Evolutionary conservation across 2,888 invertebrate species (phyloP), one percentile per base, ranked within the genome.

Genomic region (Hyposoter dolosus): DNA sequence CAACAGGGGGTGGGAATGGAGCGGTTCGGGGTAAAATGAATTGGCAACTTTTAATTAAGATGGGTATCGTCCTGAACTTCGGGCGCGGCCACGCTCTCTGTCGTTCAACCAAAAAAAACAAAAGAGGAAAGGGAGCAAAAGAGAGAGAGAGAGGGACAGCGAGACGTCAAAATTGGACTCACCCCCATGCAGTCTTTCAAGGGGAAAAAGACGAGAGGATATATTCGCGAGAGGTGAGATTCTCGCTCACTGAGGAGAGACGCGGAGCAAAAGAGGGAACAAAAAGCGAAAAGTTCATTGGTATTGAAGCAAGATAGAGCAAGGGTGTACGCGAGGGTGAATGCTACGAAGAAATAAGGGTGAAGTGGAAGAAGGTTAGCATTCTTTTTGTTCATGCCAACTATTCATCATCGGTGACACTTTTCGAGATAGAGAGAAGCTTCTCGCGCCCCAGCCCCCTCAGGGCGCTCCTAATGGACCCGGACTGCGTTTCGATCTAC

Each of bases 41-140:
- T 94, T 93, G 94, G 94, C 93, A 93, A 94, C 91, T 94, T 94
- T 94, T 94, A 94, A 94, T 94, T 94, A 94, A 94, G 94, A 94
- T 94, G 91, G 56, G 89, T 94, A 94, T 94, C 93, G 91, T 91
- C 88, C 68, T 76, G 88, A 65, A 77, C 53, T 47, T 89, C 89
- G 86, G 88, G 76, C 56, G 63, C 43, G 63, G 60, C 56, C 84
- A 84, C 68, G 81, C 82, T 85, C 32, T 32, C 65, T 43, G 60
- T n/a, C 63, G 50, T 63, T 35, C n/a, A 10, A 17, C 15, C 6
- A 32, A 43, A 1, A 79, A 56, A 79, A 32, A 66, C 45, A 45
- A 32, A 65, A 45, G 40, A 35, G 15, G 47, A 43, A 35, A 45
- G 3, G 71, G 56, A 79, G 32, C 45, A 74, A 43, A 28, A 28